phyloP scores from a whole-genome alignment of 2,888 invertebrate genomes.

The Epinotia nisella region DNA sequence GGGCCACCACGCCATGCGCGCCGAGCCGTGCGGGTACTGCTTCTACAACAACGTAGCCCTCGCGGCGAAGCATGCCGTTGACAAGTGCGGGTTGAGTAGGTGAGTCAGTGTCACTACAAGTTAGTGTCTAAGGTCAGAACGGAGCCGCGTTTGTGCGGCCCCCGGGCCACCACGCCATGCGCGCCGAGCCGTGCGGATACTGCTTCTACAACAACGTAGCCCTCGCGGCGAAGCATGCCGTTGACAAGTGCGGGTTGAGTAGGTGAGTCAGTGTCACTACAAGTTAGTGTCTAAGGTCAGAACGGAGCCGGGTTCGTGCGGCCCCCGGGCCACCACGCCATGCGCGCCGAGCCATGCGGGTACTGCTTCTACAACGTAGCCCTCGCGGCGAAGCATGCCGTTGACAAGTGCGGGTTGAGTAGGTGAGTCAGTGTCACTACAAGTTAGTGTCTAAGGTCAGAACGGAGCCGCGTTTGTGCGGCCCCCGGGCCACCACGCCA shows the following conservation, averaged over 20 bases:
- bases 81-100: slow-evolving; percentile 78
- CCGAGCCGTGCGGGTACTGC: slow-evolving; percentile 95
- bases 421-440: slow-evolving; percentile 58
- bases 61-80: slow-evolving; percentile 91
- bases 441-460: no score
- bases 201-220: slow-evolving; percentile 98
- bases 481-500: no score
- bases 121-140: slow-evolving; percentile 88
- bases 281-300: slow-evolving; percentile 76
- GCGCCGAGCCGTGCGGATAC: slow-evolving; percentile 92
- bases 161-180: slow-evolving; percentile 98
- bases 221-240: slow-evolving; percentile 91
- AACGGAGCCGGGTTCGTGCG: slow-evolving; percentile 94
- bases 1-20: slow-evolving; percentile 96
- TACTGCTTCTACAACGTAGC: slow-evolving; percentile 98
- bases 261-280: slow-evolving; percentile 58
- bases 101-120: slow-evolving; percentile 47
- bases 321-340: slow-evolving; percentile 98
- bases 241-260: slow-evolving; percentile 82
- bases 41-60: slow-evolving; percentile 97
- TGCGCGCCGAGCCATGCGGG: slow-evolving; percentile 91
- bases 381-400: slow-evolving; percentile 91
- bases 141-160: slow-evolving; percentile 94
- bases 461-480: no score
- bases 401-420: slow-evolving; percentile 82